Base-by-base conservation (phyloP, 2,888 invertebrate species). In the Idaea biselata region DNA sequence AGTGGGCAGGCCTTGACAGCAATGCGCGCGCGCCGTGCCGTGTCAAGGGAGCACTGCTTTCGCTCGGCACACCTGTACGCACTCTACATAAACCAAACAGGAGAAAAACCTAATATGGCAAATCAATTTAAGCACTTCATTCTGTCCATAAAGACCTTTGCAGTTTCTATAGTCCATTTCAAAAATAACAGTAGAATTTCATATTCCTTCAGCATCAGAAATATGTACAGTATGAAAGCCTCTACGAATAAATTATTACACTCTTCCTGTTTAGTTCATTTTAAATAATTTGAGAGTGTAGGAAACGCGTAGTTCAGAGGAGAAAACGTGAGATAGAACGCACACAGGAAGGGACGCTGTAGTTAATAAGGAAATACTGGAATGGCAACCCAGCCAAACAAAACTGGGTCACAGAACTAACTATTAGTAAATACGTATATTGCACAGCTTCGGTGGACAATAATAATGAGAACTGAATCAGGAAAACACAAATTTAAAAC, bases 1-100 rank as follows among this genome's bases (percentile, higher is more conserved):
- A 73, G 79, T 76, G 78, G 75, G 80, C 73, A 82, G 82, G 86
- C 91, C 91, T 91, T 91, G 91, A 90, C 91, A 80, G 90, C 91
- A 91, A 91, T 91, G 91, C 88, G 88, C 91, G 88, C 81, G 87
- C 89, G 88, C 87, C 90, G 91, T 89, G 84, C 84, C 91, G 83
- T 91, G 91, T 91, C 91, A 91, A 91, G 91, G 91, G 91, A 90
- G 89, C 87, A 80, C 89, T 90, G 91, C 91, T 91, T 91, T 91
- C 91, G 89, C 90, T 83, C 11, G 89, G 84, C 88, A 85, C 89
- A 87, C 88, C 91, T 84, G 83, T 77, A 76, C 76, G 73, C 72
- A 80, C 79, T 82, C 82, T 80, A 84, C 77, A 78, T 76, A 78
- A 71, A 72, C 69, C 70, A 69, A 73, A 64, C 67, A 70, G 71